Conservation (phyloP, 2,797 vertebrate genomes). For the Adelosebastes latens region DNA sequence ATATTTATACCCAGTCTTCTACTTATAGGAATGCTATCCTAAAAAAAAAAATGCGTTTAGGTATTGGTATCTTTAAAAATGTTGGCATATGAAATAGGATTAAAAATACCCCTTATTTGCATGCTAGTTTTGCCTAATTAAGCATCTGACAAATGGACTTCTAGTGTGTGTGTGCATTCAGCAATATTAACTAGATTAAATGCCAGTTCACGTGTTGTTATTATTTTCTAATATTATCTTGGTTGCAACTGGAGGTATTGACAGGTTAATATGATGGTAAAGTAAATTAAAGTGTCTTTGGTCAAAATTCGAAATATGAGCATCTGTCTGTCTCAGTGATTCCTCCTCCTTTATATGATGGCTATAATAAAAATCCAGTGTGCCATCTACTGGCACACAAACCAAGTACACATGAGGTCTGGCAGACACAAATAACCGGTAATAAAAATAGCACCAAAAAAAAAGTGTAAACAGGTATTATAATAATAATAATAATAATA, state of each 20-base stretch:
- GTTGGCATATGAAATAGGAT: neutral
- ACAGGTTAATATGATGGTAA: neutral
- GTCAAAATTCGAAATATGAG: neutral
- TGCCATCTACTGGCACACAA: conserved; percentile 67
- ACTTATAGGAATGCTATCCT: too few species aligned
- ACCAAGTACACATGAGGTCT: conserved; percentile 29
- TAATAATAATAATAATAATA: too few species aligned
- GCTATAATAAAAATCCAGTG: conserved; percentile 43
- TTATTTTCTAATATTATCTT: neutral
- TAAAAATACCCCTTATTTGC: neutral
- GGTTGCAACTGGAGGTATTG: neutral
- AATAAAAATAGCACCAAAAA: conserved; percentile 5
- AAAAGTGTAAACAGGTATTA: neutral
- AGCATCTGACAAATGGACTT: neutral
- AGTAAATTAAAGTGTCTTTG: neutral
- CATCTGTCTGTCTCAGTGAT: conserved; percentile 1
- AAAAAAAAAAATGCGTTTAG: neutral
- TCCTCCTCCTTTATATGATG: conserved; percentile 18
- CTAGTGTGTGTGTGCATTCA: neutral
- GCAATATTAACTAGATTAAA: neutral
- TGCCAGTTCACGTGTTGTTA: neutral
- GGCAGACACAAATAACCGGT: conserved; percentile 12
- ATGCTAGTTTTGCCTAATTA: neutral
- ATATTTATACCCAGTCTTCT: too few species aligned
- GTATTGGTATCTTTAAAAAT: neutral